phyloP scores from a whole-genome alignment of 2,888 invertebrate genomes.

The Hyles lineata region DNA sequence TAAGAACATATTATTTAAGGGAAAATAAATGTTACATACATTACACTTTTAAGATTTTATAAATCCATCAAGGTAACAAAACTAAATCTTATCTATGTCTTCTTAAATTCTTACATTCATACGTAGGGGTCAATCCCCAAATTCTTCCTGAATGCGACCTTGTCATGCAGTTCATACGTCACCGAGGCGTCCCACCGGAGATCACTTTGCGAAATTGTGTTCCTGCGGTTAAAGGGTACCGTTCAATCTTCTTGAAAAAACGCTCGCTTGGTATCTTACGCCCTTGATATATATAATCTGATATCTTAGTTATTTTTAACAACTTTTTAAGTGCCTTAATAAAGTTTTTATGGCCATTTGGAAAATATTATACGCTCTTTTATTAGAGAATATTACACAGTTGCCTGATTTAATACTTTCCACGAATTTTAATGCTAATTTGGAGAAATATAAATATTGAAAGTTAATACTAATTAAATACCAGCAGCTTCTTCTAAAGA shows the following conservation, averaged over 20 bases:
- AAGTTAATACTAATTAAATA: not conserved
- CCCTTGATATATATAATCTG: not conserved
- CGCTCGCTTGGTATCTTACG: not conserved
- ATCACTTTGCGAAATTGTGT: slow-evolving; percentile 29
- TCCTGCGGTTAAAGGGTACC: slow-evolving; percentile 11
- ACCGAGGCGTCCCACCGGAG: slow-evolving; percentile 20
- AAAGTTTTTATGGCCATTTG: not conserved
- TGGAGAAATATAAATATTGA: not conserved
- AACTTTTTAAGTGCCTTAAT: not conserved
- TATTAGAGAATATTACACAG: not conserved
- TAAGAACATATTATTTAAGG: too few relatives aligned
- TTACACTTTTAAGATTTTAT: too few relatives aligned
- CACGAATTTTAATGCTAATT: not conserved
- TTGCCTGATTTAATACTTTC: not conserved
- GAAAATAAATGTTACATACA: too few relatives aligned
- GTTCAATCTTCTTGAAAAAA: slow-evolving; percentile 24
- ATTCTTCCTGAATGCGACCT: not conserved
- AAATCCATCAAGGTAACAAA: not conserved
- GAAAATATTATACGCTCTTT: not conserved
- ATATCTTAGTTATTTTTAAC: not conserved
- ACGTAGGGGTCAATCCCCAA: not conserved
- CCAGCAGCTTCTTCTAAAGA: too few relatives aligned
- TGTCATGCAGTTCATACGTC: slow-evolving; percentile 1
- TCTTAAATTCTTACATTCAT: not conserved
- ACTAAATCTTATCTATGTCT: not conserved